phyloP scores from a whole-genome alignment of 1,140 invertebrate genomes.

The Cotesia typhae region DNA sequence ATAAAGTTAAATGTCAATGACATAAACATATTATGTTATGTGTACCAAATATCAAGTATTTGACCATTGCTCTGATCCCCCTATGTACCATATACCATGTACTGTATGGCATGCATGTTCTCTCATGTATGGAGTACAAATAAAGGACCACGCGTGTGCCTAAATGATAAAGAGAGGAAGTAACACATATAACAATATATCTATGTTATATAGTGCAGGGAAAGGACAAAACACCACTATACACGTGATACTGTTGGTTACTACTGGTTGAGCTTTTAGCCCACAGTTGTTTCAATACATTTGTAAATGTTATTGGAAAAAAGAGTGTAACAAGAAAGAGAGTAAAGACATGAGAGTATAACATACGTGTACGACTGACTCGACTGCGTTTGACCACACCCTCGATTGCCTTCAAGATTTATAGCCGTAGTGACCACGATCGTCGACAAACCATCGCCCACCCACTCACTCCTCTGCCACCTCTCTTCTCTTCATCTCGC shows the following conservation, averaged over 20 bases:
- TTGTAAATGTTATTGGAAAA: slow-evolving; percentile 21
- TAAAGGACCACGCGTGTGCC: not conserved
- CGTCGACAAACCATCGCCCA: slow-evolving; percentile 9
- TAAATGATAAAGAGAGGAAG: not conserved
- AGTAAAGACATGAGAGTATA: not conserved
- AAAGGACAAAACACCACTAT: not conserved
- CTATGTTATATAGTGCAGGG: not conserved
- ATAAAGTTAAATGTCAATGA: slow-evolving; percentile 34
- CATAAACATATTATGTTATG: slow-evolving; percentile 41
- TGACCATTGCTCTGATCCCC: slow-evolving; percentile 26
- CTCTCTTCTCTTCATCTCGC: slow-evolving; percentile 23
- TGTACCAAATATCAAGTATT: not conserved
- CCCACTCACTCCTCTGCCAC: slow-evolving; percentile 20
- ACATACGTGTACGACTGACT: slow-evolving; percentile 35
- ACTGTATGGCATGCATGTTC: too few relatives aligned
- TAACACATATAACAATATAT: not conserved
- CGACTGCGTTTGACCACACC: slow-evolving; percentile 45
- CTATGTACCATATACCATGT: not conserved
- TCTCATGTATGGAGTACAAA: not conserved
- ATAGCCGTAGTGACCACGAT: slow-evolving; percentile 30
- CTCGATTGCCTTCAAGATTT: slow-evolving; percentile 42
- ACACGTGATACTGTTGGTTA: slow-evolving; percentile 24
- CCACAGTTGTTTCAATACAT: slow-evolving; percentile 35
- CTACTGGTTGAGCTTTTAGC: slow-evolving; percentile 18
- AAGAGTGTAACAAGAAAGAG: slow-evolving; percentile 17